Evolutionary conservation across 1,140 invertebrate genomes (phyloP).

Genomic region (Calliphora vicina): DNA sequence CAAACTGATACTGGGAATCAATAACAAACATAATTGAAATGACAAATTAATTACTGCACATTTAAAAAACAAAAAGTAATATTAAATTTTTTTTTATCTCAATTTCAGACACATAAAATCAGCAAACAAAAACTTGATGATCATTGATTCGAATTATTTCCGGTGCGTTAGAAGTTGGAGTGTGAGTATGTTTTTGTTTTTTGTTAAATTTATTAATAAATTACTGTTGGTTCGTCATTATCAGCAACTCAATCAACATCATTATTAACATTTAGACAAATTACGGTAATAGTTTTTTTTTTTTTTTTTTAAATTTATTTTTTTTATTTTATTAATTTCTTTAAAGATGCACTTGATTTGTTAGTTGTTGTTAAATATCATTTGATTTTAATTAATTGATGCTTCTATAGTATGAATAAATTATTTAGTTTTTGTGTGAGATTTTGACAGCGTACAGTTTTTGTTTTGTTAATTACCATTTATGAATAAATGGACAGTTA

Average conservation of each 20-base stretch:
- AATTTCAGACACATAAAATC: too few relatives aligned
- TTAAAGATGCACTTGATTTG: slow-evolving; percentile 1
- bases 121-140: neutral
- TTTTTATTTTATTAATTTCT: neutral
- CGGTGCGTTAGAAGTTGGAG: neutral
- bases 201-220: neutral
- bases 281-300: neutral
- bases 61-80: too few relatives aligned
- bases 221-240: too few relatives aligned
- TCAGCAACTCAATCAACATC: too few relatives aligned
- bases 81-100: too few relatives aligned
- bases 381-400: slow-evolving; percentile 9
- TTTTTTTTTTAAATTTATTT: too few relatives aligned
- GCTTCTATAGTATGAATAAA: neutral
- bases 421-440: neutral
- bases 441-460: neutral
- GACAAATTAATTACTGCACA: neutral
- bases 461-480: neutral
- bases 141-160: neutral
- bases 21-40: neutral
- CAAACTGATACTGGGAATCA: neutral
- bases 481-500: neutral
- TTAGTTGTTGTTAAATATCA: neutral
- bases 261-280: neutral
- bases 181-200: neutral